A percentile compares a stretch with the other conserved stretches of the same genome.
These are phyloP conservation scores for Sarcophaga subvicina DNA, from an alignment of 2,888 invertebrate species.

Conservation along the genomic window DNA sequence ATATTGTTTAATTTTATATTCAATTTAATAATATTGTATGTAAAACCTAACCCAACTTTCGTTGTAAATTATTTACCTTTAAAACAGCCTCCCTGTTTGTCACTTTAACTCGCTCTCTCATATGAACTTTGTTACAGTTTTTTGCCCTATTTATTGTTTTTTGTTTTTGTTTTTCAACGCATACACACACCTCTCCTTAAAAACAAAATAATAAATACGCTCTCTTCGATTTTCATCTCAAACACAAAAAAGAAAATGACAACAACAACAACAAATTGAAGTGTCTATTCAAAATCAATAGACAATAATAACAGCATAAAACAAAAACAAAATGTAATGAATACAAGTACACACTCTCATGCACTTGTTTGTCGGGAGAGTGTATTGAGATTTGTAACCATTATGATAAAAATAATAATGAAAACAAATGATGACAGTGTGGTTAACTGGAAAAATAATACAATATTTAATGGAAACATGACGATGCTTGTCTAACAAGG, in stretches of 20 bases:
- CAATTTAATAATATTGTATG: no score
- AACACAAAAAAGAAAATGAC: not conserved
- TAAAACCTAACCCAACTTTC: no score
- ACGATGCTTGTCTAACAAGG: no score
- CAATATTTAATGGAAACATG: not conserved
- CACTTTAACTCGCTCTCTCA: not conserved
- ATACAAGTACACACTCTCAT: not conserved
- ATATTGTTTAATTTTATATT: no score
- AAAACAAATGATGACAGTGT: not conserved
- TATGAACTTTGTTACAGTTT: conserved; percentile 51
- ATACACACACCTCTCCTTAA: conserved; percentile 18
- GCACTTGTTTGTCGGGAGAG: not conserved
- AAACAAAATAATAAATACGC: not conserved
- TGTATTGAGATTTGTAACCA: no score
- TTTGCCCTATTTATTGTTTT: conserved; percentile 34
- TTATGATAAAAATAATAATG: no score
- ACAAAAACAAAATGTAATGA: not conserved
- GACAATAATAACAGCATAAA: conserved; percentile 25
- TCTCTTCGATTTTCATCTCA: not conserved
- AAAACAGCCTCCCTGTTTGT: not conserved
- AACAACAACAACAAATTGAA: conserved; percentile 15
- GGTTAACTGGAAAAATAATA: not conserved
- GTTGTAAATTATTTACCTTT: not conserved
- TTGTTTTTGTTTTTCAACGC: not conserved
- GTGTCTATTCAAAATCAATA: conserved; percentile 31